phyloP scores from a whole-genome alignment of 2,888 invertebrate genomes.

The Notocelia uddmanniana region DNA sequence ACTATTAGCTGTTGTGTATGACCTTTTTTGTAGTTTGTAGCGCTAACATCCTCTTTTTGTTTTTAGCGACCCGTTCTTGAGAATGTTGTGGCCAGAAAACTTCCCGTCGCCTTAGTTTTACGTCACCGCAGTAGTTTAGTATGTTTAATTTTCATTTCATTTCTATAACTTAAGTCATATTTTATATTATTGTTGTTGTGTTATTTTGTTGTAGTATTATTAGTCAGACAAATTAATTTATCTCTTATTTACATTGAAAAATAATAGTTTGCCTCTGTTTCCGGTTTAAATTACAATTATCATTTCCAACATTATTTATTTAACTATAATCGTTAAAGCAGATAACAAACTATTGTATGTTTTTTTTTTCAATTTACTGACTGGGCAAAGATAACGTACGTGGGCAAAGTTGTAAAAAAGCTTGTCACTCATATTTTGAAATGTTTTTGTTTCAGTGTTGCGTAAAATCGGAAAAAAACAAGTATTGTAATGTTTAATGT shows the following conservation, averaged over 20 bases:
- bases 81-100: constrained; percentile 15
- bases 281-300: too few relatives aligned
- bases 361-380: too few relatives aligned
- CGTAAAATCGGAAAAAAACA: constrained; percentile 10
- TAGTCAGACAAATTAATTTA: too few relatives aligned
- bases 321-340: neutral
- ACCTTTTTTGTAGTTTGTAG: neutral
- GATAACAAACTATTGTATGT: too few relatives aligned
- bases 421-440: neutral
- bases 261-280: too few relatives aligned
- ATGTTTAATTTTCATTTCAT: constrained; percentile 4
- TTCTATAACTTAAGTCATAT: neutral
- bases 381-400: constrained; percentile 2
- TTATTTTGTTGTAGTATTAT: neutral
- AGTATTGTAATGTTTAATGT: too few relatives aligned
- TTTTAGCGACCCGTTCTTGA: constrained; percentile 37
- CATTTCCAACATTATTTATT: neutral
- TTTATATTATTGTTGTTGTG: too few relatives aligned
- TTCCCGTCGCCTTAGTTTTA: constrained; percentile 10
- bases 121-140: constrained; percentile 15
- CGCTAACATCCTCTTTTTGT: neutral
- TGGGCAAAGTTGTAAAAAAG: neutral
- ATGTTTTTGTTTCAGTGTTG: constrained; percentile 40
- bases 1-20: neutral
- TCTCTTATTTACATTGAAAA: too few relatives aligned